Conservation (phyloP, 2,113 vertebrate species). For the Crocuta crocuta region DNA sequence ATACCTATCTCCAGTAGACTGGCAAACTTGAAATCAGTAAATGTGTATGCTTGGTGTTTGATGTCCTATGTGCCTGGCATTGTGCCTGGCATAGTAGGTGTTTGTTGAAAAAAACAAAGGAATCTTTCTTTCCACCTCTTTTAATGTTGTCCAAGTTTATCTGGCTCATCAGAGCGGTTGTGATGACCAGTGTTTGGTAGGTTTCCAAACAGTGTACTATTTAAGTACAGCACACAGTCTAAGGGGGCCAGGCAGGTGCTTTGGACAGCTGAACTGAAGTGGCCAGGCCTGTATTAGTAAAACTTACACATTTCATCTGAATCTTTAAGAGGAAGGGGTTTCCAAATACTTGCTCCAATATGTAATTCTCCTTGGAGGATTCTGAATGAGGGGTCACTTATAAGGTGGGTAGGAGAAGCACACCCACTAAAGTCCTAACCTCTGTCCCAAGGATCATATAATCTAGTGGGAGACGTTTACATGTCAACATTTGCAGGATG, state of each 20-base stretch:
- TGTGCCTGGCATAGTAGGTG: constrained; percentile 38
- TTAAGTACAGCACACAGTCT: neutral
- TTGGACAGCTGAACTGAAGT: neutral
- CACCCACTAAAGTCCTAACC: neutral
- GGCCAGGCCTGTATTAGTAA: neutral
- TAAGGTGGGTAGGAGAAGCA: neutral
- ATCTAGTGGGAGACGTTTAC: neutral
- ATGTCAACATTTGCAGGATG: neutral
- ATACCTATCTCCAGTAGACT: neutral
- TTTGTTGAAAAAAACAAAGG: constrained; percentile 63
- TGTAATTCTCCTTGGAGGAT: constrained; percentile 26
- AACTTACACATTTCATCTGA: constrained; percentile 34
- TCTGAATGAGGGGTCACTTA: neutral
- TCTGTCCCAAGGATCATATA: neutral
- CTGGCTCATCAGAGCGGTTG: constrained; percentile 27
- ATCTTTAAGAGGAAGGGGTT: constrained; percentile 23
- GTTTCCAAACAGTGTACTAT: constrained; percentile 46
- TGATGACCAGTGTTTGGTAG: constrained; percentile 62
- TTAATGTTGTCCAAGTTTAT: constrained; percentile 51
- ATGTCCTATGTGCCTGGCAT: neutral
- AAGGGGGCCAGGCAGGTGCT: neutral
- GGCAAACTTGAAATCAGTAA: neutral
- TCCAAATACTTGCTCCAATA: neutral
- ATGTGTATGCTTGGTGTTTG: neutral
- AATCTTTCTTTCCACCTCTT: constrained; percentile 55